Conservation (phyloP, 2,113 vertebrate species). For the Psephotus haematonotus region DNA sequence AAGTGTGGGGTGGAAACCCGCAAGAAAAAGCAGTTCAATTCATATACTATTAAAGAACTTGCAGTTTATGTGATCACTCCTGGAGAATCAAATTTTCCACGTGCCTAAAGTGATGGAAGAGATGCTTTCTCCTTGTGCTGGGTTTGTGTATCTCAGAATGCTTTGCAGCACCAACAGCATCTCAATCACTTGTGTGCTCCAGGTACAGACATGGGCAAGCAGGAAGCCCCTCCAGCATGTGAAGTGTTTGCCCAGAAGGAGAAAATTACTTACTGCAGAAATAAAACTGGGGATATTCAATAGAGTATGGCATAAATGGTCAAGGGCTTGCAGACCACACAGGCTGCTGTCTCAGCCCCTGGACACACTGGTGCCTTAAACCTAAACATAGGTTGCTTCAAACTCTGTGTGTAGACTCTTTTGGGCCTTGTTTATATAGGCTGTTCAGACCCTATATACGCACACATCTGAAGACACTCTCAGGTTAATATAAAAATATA, state of each 20-base stretch:
- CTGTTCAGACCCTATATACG: neutral
- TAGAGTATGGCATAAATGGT: neutral
- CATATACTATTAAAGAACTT: neutral
- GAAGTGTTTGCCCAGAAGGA: neutral
- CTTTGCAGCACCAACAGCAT: neutral
- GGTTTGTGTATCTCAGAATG: neutral
- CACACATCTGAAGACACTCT: neutral
- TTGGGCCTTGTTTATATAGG: neutral
- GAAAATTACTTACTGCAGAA: neutral
- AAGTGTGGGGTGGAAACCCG: no score
- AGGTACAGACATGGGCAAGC: fast-evolving
- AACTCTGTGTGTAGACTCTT: neutral
- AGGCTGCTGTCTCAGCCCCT: fast-evolving
- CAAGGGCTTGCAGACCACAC: neutral
- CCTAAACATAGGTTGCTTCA: neutral
- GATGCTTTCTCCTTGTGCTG: neutral
- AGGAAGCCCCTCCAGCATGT: fast-evolving
- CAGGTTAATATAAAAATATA: neutral
- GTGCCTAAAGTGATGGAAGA: neutral
- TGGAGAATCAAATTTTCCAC: neutral
- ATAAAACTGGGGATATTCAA: neutral
- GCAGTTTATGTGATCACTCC: no score
- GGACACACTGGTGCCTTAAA: neutral
- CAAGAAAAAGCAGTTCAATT: neutral
- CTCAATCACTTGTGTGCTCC: neutral